These are phyloP conservation scores for Gambusia yucatana DNA, from an alignment of 2,797 vertebrate genomes.

Conservation along the genomic window DNA sequence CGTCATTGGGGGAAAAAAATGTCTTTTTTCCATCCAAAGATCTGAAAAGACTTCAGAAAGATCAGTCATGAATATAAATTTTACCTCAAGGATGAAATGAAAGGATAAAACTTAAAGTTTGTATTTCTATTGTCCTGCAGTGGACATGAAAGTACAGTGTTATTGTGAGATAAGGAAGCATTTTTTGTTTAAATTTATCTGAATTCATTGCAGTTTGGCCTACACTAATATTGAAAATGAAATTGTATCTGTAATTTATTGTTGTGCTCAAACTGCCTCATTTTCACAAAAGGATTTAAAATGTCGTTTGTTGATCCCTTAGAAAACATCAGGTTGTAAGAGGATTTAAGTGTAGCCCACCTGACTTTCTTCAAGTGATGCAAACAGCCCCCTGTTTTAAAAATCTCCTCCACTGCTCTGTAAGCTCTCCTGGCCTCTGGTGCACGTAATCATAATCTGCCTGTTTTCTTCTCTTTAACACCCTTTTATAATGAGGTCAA, in stretches of 20 bases:
- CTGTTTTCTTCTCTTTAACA: slow-evolving; percentile 58
- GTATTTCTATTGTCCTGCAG: neutral
- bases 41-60: slow-evolving; percentile 44
- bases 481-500: slow-evolving; percentile 61
- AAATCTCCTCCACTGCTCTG: slow-evolving; percentile 57
- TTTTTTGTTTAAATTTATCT: neutral
- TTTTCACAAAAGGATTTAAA: neutral
- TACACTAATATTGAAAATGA: neutral
- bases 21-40: slow-evolving; percentile 47
- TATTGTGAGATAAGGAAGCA: neutral
- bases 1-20: slow-evolving; percentile 65
- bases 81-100: slow-evolving; percentile 14
- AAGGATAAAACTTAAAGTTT: neutral
- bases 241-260: neutral
- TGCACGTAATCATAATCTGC: slow-evolving; percentile 49
- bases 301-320: neutral
- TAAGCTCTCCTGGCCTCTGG: slow-evolving; percentile 55
- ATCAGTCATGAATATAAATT: slow-evolving; percentile 38
- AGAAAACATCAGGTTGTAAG: slow-evolving; percentile 60
- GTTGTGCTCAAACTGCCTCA: neutral
- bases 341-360: slow-evolving; percentile 63
- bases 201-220: neutral
- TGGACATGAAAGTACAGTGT: neutral
- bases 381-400: slow-evolving; percentile 36
- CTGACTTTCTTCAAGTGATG: slow-evolving; percentile 31